A percentile compares a stretch with the other conserved stretches of the same genome.
phyloP scores from a whole-genome alignment of 2,888 invertebrate species.

The Dioctria linearis region DNA sequence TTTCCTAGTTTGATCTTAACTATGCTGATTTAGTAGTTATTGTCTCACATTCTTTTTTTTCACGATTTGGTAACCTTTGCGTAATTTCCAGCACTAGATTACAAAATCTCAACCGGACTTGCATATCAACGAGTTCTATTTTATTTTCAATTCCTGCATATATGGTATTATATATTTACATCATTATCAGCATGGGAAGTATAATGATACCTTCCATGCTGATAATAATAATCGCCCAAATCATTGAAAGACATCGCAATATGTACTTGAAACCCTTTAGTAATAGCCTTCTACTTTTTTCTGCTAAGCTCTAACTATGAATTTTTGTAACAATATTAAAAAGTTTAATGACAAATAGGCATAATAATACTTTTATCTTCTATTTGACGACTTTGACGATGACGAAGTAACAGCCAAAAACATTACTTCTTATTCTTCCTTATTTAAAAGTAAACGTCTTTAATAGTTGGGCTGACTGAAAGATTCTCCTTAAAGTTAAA shows the following conservation, averaged over 20 bases:
- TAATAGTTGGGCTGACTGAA: too few species aligned
- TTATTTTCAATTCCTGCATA: slow-evolving; percentile 77
- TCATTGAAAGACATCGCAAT: slow-evolving; percentile 81
- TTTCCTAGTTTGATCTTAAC: too few species aligned
- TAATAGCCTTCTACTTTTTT: slow-evolving; percentile 80
- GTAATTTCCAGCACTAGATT: slow-evolving; percentile 83
- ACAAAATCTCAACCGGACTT: slow-evolving; percentile 80
- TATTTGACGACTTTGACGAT: too few species aligned
- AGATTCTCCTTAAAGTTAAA: too few species aligned
- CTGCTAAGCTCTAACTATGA: slow-evolving; percentile 77
- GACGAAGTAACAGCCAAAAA: too few species aligned
- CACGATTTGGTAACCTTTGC: slow-evolving; percentile 73
- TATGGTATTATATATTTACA: slow-evolving; percentile 59
- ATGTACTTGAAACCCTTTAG: slow-evolving; percentile 78
- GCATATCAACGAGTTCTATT: slow-evolving; percentile 87
- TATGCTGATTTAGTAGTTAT: slow-evolving; percentile 78
- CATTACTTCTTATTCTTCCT: too few species aligned
- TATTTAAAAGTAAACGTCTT: too few species aligned
- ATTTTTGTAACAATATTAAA: not conserved
- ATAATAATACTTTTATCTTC: too few species aligned
- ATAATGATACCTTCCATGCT: slow-evolving; percentile 77
- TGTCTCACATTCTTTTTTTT: slow-evolving; percentile 78
- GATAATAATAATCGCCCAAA: slow-evolving; percentile 82
- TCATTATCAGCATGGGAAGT: slow-evolving; percentile 75
- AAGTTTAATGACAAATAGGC: too few species aligned